Conservation (phyloP, 2,888 invertebrate genomes). For the Agonum fuliginosum region DNA sequence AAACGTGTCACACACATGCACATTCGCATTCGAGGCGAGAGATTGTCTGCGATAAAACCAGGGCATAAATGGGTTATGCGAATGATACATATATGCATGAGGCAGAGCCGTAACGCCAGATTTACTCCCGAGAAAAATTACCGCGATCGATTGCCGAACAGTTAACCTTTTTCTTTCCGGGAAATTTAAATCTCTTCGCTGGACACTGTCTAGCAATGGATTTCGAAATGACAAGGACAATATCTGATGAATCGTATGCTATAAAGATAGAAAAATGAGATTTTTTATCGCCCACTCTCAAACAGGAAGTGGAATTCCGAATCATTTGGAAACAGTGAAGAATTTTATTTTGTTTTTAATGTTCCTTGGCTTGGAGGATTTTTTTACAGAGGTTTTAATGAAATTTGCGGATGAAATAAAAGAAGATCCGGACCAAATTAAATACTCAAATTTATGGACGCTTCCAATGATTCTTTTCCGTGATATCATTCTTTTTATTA, state of each 20-base stretch:
- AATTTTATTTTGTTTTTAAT: slow-evolving; percentile 45
- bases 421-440: slow-evolving; percentile 10
- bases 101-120: slow-evolving; percentile 33
- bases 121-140: slow-evolving; percentile 47
- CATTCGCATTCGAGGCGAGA: slow-evolving; percentile 27
- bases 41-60: slow-evolving; percentile 52
- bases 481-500: too few species aligned
- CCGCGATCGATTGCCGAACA: slow-evolving; percentile 40
- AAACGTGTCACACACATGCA: slow-evolving; percentile 2
- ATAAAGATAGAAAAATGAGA: slow-evolving; percentile 39
- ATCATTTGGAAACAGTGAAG: slow-evolving; percentile 7
- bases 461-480: too few species aligned
- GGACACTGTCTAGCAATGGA: slow-evolving; percentile 6
- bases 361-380: not conserved
- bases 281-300: slow-evolving; percentile 33
- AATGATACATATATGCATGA: slow-evolving; percentile 59
- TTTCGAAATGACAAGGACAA: slow-evolving; percentile 37
- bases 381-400: slow-evolving; percentile 5
- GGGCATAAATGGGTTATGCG: slow-evolving; percentile 54
- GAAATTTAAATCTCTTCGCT: slow-evolving; percentile 36
- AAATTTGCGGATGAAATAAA: slow-evolving; percentile 29
- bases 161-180: slow-evolving; percentile 33
- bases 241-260: slow-evolving; percentile 48
- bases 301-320: slow-evolving; percentile 1
- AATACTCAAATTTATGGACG: slow-evolving; percentile 33